Base-by-base conservation (phyloP, 2,113 vertebrate genomes). In the Anhinga anhinga region DNA sequence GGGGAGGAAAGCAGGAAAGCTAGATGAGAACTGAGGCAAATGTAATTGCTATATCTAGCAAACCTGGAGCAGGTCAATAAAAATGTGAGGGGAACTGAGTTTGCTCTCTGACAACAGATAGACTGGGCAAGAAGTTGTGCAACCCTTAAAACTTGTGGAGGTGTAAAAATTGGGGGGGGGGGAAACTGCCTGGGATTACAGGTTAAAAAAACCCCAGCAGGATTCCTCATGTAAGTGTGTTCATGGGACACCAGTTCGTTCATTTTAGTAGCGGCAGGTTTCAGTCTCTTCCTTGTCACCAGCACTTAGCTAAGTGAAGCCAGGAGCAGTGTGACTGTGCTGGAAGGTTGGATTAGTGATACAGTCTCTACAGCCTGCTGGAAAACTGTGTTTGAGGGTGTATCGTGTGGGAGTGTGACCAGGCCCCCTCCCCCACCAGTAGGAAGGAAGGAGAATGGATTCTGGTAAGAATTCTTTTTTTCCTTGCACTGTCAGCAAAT, bases 371-470 rank as follows among this genome's bases (percentile, higher is more conserved):
- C 23, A 79, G 44, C 12, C n/a, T 78, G 66, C 82, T 80, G 83
- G 59, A 73, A 66, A 76, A 21, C 38, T 50, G 5, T n/a, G 17
- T 49, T 11, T 15, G 67, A 50, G 76, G 50, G 26, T 36, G 34
- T 32, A 15, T 90, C 0, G 2, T 59, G 63, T 56, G 30, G 65
- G 79, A 84, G 34, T 36, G 44, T 65, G 70, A 36, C 11, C 2
- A 1, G 74, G 20, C 15, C 13, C 52, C 77, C 29, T 56, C 38
- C 36, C 13, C 1, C 29, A 15, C 20, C 1, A 0, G 9, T 8
- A 93, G 65, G 91, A 95, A 95, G 87, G 86, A 94, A 94, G 76
- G 88, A 92, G 90, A 97, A 92, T 23, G 10, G 71, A 74, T 86
- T 29, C 80, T 63, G 92, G 92, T 92, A 95, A 93, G 61, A 78